These are phyloP conservation scores for Xestia c-nigrum DNA, from an alignment of 2,888 invertebrate genomes.

Conservation along the genomic window DNA sequence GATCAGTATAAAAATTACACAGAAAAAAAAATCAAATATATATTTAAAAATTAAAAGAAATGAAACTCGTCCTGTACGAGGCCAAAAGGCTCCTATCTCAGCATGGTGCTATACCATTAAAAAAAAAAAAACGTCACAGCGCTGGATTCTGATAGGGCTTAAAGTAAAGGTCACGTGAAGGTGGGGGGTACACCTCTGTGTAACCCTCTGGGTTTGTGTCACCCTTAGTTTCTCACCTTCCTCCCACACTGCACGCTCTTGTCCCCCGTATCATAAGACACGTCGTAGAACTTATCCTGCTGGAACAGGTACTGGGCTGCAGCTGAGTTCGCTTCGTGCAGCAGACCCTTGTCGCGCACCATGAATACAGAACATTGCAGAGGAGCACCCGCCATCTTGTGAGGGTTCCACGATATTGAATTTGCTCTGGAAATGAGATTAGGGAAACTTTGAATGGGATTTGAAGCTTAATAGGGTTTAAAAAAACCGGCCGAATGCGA, in stretches of 20 bases:
- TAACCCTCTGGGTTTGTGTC: too few species aligned
- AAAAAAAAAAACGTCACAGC: too few species aligned
- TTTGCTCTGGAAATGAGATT: slow-evolving; percentile 89
- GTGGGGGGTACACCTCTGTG: too few species aligned
- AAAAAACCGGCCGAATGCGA: background rate
- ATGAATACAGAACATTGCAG: slow-evolving; percentile 94
- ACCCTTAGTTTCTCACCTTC: slow-evolving; percentile 90
- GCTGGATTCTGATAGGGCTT: too few species aligned
- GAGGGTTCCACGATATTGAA: slow-evolving; percentile 96
- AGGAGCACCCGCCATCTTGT: slow-evolving; percentile 95
- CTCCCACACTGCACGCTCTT: slow-evolving; percentile 98
- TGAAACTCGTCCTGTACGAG: too few species aligned
- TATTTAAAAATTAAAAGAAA: too few species aligned
- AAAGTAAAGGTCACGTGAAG: too few species aligned
- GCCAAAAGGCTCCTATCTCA: too few species aligned
- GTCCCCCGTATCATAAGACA: slow-evolving; percentile 95
- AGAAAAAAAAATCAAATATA: too few species aligned
- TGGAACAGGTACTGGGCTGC: slow-evolving; percentile 95
- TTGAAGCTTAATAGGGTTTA: background rate
- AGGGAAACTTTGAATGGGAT: background rate
- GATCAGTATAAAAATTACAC: too few species aligned
- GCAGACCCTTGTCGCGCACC: slow-evolving; percentile 90
- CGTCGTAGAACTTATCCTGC: slow-evolving; percentile 96
- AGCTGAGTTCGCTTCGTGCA: slow-evolving; percentile 93
- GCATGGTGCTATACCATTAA: too few species aligned